phyloP scores from a whole-genome alignment of 2,888 invertebrate genomes.

The Limenitis arthemis region DNA sequence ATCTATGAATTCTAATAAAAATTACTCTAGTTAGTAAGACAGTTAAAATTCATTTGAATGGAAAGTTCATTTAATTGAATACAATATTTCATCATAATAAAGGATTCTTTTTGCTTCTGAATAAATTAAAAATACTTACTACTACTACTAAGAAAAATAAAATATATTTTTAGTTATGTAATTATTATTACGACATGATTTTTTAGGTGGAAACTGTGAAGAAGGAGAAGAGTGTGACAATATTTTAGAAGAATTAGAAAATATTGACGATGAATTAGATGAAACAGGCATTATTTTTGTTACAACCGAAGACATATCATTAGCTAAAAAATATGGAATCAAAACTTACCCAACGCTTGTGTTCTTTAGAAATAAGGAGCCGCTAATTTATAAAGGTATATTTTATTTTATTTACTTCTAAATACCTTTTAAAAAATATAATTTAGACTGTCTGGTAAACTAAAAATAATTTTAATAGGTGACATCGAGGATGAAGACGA shows the following conservation, averaged over 20 bases:
- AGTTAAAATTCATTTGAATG: no score
- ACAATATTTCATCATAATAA: no score
- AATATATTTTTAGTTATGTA: not conserved
- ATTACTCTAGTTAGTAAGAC: no score
- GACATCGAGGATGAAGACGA: slow-evolving; percentile 94
- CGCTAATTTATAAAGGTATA: slow-evolving; percentile 81
- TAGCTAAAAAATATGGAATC: slow-evolving; percentile 89
- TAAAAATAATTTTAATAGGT: slow-evolving; percentile 53
- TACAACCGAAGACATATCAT: slow-evolving; percentile 86
- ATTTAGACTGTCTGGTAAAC: not conserved
- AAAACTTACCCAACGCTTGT: slow-evolving; percentile 89
- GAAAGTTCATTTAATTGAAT: no score
- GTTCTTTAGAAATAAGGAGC: slow-evolving; percentile 93
- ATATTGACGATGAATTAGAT: slow-evolving; percentile 93
- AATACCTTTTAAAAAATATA: not conserved
- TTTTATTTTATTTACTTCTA: not conserved
- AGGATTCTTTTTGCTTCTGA: no score
- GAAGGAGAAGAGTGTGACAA: slow-evolving; percentile 90
- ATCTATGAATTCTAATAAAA: no score
- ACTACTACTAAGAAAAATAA: not conserved
- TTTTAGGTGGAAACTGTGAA: slow-evolving; percentile 83
- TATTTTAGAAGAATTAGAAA: slow-evolving; percentile 88
- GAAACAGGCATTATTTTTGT: slow-evolving; percentile 95
- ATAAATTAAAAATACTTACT: no score
- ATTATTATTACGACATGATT: slow-evolving; percentile 21